Conservation (phyloP, 1,140 invertebrate genomes). For the Bombus superbus region DNA sequence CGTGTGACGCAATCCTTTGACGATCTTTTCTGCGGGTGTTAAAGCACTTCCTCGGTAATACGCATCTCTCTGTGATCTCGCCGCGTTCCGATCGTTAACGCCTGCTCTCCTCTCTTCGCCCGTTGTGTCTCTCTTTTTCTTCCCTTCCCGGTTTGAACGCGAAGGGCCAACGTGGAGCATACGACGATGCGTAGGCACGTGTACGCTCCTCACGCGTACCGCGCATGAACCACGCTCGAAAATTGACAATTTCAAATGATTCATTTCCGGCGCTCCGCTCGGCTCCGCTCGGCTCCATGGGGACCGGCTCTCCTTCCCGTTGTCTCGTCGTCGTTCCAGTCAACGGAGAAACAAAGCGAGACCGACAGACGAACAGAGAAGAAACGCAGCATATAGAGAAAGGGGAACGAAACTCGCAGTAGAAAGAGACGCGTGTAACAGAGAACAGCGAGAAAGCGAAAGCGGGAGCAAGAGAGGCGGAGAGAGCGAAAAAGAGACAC, state of each 20-base stretch:
- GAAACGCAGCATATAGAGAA: conserved; percentile 1
- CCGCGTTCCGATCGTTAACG: conserved; percentile 23
- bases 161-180: not conserved
- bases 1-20: conserved; percentile 8
- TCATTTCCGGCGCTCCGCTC: conserved; percentile 76
- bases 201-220: conserved; percentile 16
- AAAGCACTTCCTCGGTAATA: conserved; percentile 32
- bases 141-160: too few relatives aligned
- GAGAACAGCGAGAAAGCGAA: conserved; percentile 7
- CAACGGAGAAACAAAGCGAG: conserved; percentile 10
- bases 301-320: conserved; percentile 55
- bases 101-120: not conserved
- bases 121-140: not conserved
- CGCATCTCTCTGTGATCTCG: conserved; percentile 30
- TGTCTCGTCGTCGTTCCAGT: conserved; percentile 18
- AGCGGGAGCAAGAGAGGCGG: not conserved
- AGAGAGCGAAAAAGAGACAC: conserved; percentile 15
- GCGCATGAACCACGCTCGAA: conserved; percentile 57
- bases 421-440: not conserved
- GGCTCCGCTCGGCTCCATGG: conserved; percentile 40
- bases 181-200: conserved; percentile 26
- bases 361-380: not conserved
- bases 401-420: not conserved
- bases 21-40: not conserved
- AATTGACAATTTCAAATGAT: conserved; percentile 81